Conservation (phyloP, 2,113 vertebrate species). For the Odocoileus hemionus region DNA sequence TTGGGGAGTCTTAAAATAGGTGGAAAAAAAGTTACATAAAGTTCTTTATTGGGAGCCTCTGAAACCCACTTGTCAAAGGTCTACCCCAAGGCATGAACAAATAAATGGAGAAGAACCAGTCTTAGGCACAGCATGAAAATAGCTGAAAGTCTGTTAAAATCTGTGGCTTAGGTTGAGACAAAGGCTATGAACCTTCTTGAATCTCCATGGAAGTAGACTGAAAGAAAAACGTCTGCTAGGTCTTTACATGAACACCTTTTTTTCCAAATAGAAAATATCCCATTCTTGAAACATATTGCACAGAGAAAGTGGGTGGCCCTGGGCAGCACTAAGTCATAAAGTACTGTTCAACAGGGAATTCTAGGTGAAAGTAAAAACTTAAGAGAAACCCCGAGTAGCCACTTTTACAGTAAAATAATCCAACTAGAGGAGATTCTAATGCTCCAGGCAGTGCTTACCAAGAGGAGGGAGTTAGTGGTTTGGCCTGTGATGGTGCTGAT, state of each 20-base stretch:
- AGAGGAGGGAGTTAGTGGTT: neutral
- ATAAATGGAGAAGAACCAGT: neutral
- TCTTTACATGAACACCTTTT: neutral
- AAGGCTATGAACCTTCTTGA: neutral
- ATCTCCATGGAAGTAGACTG: neutral
- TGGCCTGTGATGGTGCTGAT: neutral
- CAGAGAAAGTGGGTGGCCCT: neutral
- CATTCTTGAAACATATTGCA: neutral
- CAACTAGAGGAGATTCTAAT: neutral
- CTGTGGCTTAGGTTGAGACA: neutral
- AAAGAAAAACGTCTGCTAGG: neutral
- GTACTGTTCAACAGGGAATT: neutral
- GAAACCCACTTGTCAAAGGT: neutral
- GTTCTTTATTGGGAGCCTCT: neutral
- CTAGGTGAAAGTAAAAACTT: neutral
- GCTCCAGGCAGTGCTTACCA: neutral
- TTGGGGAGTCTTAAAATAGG: neutral
- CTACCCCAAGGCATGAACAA: neutral
- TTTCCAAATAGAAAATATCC: neutral
- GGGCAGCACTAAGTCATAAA: neutral
- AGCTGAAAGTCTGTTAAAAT: neutral
- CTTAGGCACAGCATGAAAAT: neutral
- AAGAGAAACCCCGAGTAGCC: neutral
- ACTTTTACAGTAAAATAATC: constrained; percentile 16
- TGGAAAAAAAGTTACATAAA: neutral